Evolutionary conservation across 2,888 invertebrate genomes (phyloP).

Genomic region (Drosophila birchii): DNA sequence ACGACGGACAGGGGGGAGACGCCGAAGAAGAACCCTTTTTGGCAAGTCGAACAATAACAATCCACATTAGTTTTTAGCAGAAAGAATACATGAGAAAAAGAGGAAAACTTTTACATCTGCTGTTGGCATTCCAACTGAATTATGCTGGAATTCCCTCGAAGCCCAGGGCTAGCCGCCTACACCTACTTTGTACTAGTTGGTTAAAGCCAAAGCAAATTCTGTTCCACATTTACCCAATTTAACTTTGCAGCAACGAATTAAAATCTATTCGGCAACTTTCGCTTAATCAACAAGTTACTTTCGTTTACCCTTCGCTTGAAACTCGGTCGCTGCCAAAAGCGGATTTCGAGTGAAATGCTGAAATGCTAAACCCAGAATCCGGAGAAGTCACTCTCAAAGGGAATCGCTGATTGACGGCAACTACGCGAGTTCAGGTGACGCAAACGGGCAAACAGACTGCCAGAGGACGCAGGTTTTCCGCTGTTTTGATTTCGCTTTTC

Average conservation of each 20-base stretch:
- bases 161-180: conserved; percentile 13
- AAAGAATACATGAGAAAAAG: conserved; percentile 21
- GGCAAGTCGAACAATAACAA: conserved; percentile 52
- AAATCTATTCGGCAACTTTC: conserved; percentile 38
- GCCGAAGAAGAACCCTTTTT: conserved; percentile 48
- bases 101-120: conserved; percentile 50
- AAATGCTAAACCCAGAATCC: not conserved
- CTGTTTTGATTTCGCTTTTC: conserved; percentile 43
- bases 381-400: conserved; percentile 34
- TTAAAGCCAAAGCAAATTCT: conserved; percentile 18
- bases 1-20: conserved; percentile 4
- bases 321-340: conserved; percentile 15
- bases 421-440: conserved; percentile 48
- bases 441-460: conserved; percentile 26
- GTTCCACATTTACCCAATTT: conserved; percentile 29
- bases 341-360: conserved; percentile 18
- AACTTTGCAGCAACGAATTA: conserved; percentile 33
- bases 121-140: conserved; percentile 41
- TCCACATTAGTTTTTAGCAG: conserved; percentile 47
- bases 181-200: conserved; percentile 12
- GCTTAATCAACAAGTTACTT: conserved; percentile 35
- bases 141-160: conserved; percentile 18
- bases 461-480: conserved; percentile 57
- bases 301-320: conserved; percentile 5
- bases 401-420: conserved; percentile 51